Evolutionary conservation across 2,888 invertebrate species (phyloP), one percentile per base, ranked within the genome.

Genomic region (Leucophenga maculata): DNA sequence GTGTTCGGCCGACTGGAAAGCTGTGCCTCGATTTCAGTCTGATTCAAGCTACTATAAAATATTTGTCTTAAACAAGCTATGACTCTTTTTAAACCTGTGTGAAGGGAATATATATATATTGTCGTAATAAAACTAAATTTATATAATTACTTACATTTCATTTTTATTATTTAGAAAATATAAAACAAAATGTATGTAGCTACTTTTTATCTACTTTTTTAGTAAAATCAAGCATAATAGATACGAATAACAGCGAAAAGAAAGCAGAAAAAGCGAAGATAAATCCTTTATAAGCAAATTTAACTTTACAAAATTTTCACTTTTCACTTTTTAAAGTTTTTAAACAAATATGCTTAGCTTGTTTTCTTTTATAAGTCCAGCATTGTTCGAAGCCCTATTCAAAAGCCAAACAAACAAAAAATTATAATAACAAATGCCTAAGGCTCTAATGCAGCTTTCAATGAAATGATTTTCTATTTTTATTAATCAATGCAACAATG

Each of bases 281-380:
- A 79, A 80, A 80, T 83, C 80, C 83, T 74, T 81, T 73, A 57
- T 55, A 59, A 65, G 14, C 65, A 73, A 71, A 59, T 39, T 69
- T 68, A 71, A 54, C 11, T 54, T 8, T 3, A 26, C 26, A 26
- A 26, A 26, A 26, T 26, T 26, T 26, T 26, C 31, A 39, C 39
- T 60, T 39, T 60, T 60, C 11, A 44, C 32, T 39, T 8, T 59
- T 8, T 55, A 57, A 57, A 22, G 18, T 57, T 31, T 32, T n/a
- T 8, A 13, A 39, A 60, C 6, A 39, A 60, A 39, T 55, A 31
- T 39, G 62, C 62, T 64, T 64, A 64, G 62, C 62, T 64, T 39
- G 39, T 39, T 39, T 64, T 60, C 39, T n/a, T 9, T 57, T 57
- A 22, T 26, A 57, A 31, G 26, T 57, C 57, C 22, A 57, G 57